These are phyloP conservation scores for Leptobrachium ailaonicum DNA, from an alignment of 2,113 vertebrate genomes.

Conservation along the genomic window DNA sequence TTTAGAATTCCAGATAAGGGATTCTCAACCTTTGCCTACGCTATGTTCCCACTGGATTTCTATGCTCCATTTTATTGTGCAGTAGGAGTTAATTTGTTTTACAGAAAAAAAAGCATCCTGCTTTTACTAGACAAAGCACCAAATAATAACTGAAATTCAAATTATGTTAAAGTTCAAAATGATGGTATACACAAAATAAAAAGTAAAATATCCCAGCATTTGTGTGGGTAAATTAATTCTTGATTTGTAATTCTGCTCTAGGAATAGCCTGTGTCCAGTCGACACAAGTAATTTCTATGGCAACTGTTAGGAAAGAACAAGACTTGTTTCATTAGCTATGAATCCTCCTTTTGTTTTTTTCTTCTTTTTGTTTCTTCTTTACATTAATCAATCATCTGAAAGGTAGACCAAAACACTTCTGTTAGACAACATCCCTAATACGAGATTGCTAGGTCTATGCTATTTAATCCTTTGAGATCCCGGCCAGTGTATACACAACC, in stretches of 20 bases:
- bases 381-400: conserved; percentile 24
- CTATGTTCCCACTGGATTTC: background rate
- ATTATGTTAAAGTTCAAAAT: background rate
- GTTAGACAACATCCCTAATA: conserved; percentile 7
- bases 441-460: background rate
- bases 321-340: conserved; percentile 43
- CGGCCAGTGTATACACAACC: background rate
- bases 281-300: conserved; percentile 47
- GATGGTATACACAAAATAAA: background rate
- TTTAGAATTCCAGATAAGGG: too few relatives aligned
- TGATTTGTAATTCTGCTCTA: conserved; percentile 13
- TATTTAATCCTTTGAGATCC: background rate
- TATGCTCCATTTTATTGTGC: too few relatives aligned
- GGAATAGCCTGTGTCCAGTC: conserved; percentile 34
- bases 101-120: background rate
- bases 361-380: background rate
- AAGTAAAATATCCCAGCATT: conserved; percentile 5
- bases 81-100: conserved; percentile 4
- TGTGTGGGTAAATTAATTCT: conserved; percentile 6
- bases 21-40: background rate
- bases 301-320: conserved; percentile 22
- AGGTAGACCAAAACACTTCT: conserved; percentile 11
- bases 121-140: background rate
- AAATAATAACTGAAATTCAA: background rate
- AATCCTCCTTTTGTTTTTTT: conserved; percentile 9